Conservation (phyloP, 2,113 vertebrate species). For the Oncorhynchus mykiss region DNA sequence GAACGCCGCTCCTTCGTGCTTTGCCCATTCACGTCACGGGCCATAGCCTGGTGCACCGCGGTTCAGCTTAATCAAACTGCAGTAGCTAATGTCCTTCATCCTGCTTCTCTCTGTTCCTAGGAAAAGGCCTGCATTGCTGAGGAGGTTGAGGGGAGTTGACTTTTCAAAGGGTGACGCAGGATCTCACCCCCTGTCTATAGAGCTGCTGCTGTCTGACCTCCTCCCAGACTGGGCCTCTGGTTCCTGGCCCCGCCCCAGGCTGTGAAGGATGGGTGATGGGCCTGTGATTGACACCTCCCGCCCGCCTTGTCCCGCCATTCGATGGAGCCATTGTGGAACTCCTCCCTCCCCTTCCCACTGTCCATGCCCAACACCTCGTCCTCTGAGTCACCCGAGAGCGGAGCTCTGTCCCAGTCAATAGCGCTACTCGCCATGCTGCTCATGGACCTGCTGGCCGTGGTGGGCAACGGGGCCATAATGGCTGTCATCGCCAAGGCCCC, state of each 20-base stretch:
- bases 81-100: background rate
- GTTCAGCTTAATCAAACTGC: no score
- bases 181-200: background rate
- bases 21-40: no score
- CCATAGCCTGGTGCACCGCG: no score
- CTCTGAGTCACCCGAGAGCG: slow-evolving; percentile 71
- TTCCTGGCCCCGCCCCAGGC: slow-evolving; percentile 66
- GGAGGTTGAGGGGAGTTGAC: slow-evolving; percentile 30
- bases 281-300: slow-evolving; percentile 76
- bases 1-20: no score
- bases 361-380: slow-evolving; percentile 72
- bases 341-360: slow-evolving; percentile 70
- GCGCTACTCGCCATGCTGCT: slow-evolving; percentile 94
- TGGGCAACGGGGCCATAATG: slow-evolving; percentile 93
- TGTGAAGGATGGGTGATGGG: slow-evolving; percentile 92
- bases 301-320: slow-evolving; percentile 72
- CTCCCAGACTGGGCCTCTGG: slow-evolving; percentile 40
- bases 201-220: slow-evolving; percentile 34
- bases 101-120: slow-evolving; percentile 37
- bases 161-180: slow-evolving; percentile 14
- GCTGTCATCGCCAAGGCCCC: slow-evolving; percentile 92
- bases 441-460: slow-evolving; percentile 89
- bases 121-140: slow-evolving; percentile 8
- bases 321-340: slow-evolving; percentile 91
- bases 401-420: slow-evolving; percentile 82